Evolutionary conservation across 2,113 vertebrate species (phyloP), one percentile per base, ranked within the genome.

Genomic region (Riparia riparia): DNA sequence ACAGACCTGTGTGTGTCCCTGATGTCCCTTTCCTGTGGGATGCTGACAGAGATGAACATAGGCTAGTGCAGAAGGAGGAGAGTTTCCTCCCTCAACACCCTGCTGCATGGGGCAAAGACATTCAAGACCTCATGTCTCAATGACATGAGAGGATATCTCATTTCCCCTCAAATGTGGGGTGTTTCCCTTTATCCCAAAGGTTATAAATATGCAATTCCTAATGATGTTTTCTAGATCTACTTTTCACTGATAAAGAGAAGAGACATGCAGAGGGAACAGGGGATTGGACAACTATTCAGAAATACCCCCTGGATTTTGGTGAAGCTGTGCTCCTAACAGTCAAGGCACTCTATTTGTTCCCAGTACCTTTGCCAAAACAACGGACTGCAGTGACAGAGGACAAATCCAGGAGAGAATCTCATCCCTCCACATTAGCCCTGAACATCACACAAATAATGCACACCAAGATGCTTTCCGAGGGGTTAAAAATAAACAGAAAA

Each of bases 31-130:
- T 49, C 32, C 63, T 19, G 17, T 13, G 42, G 65, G 65, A 80
- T 2, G 12, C 42, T 42, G 42, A 34, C 25, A 31, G n/a, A 19
- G 4, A 45, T 20, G 20, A 82, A 69, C 0, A 1, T 1, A 34
- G 39, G 51, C 25, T 65, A 45, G 25, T 24, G 32, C 69, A 83
- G 34, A 32, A 89, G 28, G 15, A 54, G 42, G 11, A 82, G 22
- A 89, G 29, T 24, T 31, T 13, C 56, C 58, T 83, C 56, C 26
- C 57, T 70, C 65, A 8, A 10, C 15, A 24, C 8, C 34, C 26
- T 39, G 28, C 66, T 72, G 57, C 19, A 31, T 3, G 6, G 17
- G 12, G 37, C 37, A 60, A 49, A 68, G 26, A 29, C 14, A 5
- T 34, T 42, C 39, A n/a, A 76, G 39, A 65, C 28, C 17, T 54